Percentiles rank a stretch among this genome's conserved stretches.
Conservation (phyloP, 1,140 invertebrate species). For the Eurosta solidaginis region DNA sequence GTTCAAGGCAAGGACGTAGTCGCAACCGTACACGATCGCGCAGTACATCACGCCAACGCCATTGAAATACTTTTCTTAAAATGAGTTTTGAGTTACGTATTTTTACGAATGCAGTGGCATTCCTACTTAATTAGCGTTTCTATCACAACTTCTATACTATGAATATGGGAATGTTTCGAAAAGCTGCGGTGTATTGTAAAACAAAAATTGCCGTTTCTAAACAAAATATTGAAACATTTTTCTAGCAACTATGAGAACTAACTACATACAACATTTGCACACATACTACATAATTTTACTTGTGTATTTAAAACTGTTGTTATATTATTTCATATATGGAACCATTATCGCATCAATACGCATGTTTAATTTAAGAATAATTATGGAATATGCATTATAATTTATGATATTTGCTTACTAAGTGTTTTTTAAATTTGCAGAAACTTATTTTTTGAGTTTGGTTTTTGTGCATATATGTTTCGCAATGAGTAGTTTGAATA, state of each 20-base stretch:
- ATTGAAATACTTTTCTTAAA: too few species aligned
- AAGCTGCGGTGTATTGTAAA: neutral
- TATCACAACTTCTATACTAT: neutral
- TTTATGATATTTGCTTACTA: neutral
- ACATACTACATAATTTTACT: neutral
- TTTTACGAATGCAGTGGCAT: neutral
- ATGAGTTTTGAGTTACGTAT: too few species aligned
- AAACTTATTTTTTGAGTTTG: too few species aligned
- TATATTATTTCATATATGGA: neutral
- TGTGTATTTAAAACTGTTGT: neutral
- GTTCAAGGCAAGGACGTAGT: neutral
- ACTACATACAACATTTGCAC: neutral
- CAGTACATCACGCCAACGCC: neutral
- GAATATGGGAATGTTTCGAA: neutral
- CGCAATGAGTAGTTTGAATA: too few species aligned
- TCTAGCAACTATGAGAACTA: too few species aligned
- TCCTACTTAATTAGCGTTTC: slow-evolving; percentile 1
- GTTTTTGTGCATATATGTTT: too few species aligned
- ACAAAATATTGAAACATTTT: neutral
- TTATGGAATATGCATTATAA: neutral
- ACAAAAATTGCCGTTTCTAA: neutral
- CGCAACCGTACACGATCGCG: slow-evolving; percentile 29
- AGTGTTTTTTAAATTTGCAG: too few species aligned
- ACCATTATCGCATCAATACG: neutral
- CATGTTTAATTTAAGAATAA: neutral